These are phyloP conservation scores for Lepus americanus DNA, from an alignment of 2,113 vertebrate species.

Conservation along the genomic window DNA sequence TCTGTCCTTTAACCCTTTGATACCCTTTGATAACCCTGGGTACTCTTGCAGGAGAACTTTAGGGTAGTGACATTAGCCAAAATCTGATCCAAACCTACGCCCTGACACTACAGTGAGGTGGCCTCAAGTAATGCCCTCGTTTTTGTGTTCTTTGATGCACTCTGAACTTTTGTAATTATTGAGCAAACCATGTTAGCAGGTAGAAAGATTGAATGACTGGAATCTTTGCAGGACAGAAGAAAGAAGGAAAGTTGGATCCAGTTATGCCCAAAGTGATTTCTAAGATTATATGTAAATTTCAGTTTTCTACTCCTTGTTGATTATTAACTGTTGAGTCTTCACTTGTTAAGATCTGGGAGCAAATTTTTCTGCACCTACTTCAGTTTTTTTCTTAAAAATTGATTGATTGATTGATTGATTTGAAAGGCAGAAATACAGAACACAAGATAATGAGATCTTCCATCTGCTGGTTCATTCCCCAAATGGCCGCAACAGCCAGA, in stretches of 20 bases:
- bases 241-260: conserved; percentile 1
- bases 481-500: no score
- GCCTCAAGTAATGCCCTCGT: neutral
- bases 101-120: neutral
- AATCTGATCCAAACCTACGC: neutral
- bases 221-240: neutral
- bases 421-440: no score
- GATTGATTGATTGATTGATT: no score
- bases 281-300: conserved; percentile 45
- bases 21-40: neutral
- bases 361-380: conserved; percentile 32
- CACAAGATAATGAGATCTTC: no score
- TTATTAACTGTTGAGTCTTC: neutral
- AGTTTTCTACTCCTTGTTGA: neutral
- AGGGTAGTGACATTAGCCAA: neutral
- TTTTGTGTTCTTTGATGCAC: neutral
- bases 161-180: neutral
- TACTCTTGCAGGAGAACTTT: neutral
- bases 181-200: neutral
- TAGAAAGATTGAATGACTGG: neutral
- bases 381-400: neutral
- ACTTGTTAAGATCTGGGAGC: neutral
- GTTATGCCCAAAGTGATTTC: neutral
- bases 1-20: neutral
- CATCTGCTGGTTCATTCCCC: no score